Conservation (phyloP, 2,113 vertebrate genomes). For the zebrafish (Danio rerio) region DNA sequence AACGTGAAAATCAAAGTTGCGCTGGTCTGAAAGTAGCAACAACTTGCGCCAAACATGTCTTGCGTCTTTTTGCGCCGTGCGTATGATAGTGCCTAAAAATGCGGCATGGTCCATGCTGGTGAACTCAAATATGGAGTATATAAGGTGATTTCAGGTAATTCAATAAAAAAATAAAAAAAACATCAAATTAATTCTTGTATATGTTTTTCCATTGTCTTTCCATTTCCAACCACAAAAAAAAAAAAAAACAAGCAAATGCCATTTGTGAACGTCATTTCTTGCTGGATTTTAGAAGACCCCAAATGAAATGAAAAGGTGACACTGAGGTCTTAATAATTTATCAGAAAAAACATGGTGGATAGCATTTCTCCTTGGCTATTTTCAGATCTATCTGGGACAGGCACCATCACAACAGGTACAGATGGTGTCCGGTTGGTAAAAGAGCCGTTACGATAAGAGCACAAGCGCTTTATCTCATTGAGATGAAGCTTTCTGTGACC, state of each 20-base stretch:
- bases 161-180: too few relatives aligned
- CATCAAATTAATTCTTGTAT: too few relatives aligned
- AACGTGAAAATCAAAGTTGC: too few relatives aligned
- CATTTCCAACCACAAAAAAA: neutral
- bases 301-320: too few relatives aligned
- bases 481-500: slow-evolving; percentile 5
- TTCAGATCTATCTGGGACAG: slow-evolving; percentile 36
- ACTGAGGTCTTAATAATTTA: slow-evolving; percentile 67
- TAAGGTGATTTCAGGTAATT: neutral
- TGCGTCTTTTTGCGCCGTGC: too few relatives aligned
- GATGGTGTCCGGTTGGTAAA: slow-evolving; percentile 30
- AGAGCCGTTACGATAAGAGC: neutral
- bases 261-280: neutral
- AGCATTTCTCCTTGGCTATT: slow-evolving; percentile 50
- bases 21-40: too few relatives aligned
- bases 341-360: slow-evolving; percentile 63
- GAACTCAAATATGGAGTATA: neutral
- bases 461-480: neutral
- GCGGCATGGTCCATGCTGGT: too few relatives aligned
- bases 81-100: too few relatives aligned
- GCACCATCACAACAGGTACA: slow-evolving; percentile 28
- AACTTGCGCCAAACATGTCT: too few relatives aligned
- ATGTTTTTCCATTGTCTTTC: neutral
- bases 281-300: neutral
- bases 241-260: neutral